Evolutionary conservation across 2,888 invertebrate species (phyloP).

Genomic region (Napeogenes inachia): DNA sequence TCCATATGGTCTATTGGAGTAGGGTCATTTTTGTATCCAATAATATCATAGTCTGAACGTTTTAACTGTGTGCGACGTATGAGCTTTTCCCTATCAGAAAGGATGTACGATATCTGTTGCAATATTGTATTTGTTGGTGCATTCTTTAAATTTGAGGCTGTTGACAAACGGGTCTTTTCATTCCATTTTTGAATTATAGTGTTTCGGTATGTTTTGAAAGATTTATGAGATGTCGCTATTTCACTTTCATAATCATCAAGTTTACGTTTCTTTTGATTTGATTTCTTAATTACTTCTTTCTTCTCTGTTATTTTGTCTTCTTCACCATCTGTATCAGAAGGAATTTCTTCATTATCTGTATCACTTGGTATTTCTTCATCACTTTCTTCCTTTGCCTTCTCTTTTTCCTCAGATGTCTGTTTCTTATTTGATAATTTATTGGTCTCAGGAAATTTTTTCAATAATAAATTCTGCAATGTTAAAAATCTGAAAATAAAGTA

Average conservation of each 20-base stretch:
- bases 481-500: constrained; percentile 64
- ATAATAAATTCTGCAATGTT: constrained; percentile 63
- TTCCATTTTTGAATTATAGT: constrained; percentile 95
- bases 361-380: constrained; percentile 70
- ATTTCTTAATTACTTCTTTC: constrained; percentile 27
- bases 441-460: constrained; percentile 83
- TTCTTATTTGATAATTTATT: constrained; percentile 65
- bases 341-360: constrained; percentile 81
- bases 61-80: constrained; percentile 88
- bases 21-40: constrained; percentile 73
- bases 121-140: constrained; percentile 80
- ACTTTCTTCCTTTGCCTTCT: constrained; percentile 45
- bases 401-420: constrained; percentile 26
- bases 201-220: constrained; percentile 84
- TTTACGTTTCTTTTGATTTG: constrained; percentile 68
- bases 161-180: constrained; percentile 89
- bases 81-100: constrained; percentile 86
- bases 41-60: constrained; percentile 83
- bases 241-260: constrained; percentile 77
- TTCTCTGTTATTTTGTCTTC: constrained; percentile 42
- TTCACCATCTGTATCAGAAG: constrained; percentile 77
- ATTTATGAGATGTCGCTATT: constrained; percentile 76
- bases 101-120: constrained; percentile 90
- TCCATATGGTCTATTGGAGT: constrained; percentile 36
- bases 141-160: constrained; percentile 79